Evolutionary conservation across 2,797 vertebrate genomes (phyloP), one percentile per base, ranked within the genome.

Genomic region (Australoheros facetus): DNA sequence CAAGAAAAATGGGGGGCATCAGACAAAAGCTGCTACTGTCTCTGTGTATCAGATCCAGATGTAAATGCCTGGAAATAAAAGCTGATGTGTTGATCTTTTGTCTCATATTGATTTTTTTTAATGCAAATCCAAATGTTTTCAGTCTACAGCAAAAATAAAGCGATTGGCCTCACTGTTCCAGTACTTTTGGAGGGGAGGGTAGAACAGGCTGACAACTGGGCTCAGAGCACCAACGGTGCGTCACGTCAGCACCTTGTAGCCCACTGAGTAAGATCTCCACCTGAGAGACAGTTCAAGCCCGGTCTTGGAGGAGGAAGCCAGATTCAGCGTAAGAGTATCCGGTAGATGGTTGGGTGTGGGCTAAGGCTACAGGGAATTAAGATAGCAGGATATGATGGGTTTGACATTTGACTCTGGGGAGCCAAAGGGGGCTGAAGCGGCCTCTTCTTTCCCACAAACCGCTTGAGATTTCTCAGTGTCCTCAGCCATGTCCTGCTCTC

Each of bases 371-470:
- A 19, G 32, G 73, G 80, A 80, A 85, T 91, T 85, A 86, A 90
- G 88, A 89, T 34, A 75, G 88, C 60, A 78, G 80, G 84, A 87
- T 85, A n/a, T 77, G 86, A 92, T 79, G 90, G 83, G 71, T 78
- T 75, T 83, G 86, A 90, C 73, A 83, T 90, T 79, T 10, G 51
- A 84, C 85, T 75, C 79, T 14, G 26, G 71, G 80, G 84, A 81
- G 79, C 69, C 34, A 39, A 57, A 37, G 59, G 39, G 51, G 59
- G 58, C 39, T 23, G 16, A 19, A 21, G 74, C 11, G 55, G 48
- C 59, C 76, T 86, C 77, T 56, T 71, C 26, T 75, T 71, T 85
- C 81, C 74, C 28, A 4, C 73, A 78, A 58, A 72, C 79, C 53
- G 62, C 58, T 58, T 11, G 28, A 73, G 59, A 75, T 79, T 76